Evolutionary conservation across 2,888 invertebrate species (phyloP).

Genomic region (Drosophila paramelanica): DNA sequence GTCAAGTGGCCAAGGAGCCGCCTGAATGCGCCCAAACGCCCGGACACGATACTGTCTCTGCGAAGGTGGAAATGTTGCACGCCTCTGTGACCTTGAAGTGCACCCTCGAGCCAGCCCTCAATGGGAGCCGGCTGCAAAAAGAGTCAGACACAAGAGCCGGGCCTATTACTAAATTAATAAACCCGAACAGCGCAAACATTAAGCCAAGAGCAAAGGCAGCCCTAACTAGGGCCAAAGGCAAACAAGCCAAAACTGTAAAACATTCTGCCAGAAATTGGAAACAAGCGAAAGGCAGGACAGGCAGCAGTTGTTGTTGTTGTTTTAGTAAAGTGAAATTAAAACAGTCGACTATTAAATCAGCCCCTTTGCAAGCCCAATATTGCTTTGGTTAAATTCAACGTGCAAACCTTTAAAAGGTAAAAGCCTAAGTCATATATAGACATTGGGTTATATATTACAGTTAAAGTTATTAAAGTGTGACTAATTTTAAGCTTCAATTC

Average conservation of each 20-base stretch:
- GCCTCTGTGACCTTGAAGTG: conserved; percentile 74
- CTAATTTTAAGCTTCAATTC: too few species aligned
- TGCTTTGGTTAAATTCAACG: conserved; percentile 12
- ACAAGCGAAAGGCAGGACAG: conserved; percentile 7
- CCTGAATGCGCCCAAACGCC: conserved; percentile 20
- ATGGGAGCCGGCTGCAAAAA: conserved; percentile 1
- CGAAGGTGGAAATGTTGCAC: conserved; percentile 62
- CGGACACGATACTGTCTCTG: conserved; percentile 17
- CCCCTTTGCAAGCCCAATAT: conserved; percentile 7
- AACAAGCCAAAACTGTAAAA: conserved; percentile 33
- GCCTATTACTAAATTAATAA: conserved; percentile 76
- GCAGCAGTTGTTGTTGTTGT: neutral
- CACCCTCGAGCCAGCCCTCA: conserved; percentile 57
- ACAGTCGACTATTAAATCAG: conserved; percentile 16
- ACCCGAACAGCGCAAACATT: conserved; percentile 43
- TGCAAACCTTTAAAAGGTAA: neutral
- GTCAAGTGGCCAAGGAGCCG: conserved; percentile 55
- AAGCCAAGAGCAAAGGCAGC: conserved; percentile 28
- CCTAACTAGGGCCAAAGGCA: conserved; percentile 23
- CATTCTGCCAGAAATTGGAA: conserved; percentile 22
- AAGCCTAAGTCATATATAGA: too few species aligned
- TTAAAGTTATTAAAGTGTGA: too few species aligned
- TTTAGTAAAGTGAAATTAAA: conserved; percentile 23
- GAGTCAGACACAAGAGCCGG: conserved; percentile 17
- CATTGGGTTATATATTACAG: too few species aligned